These are phyloP conservation scores for Prietella phreatophila DNA, from an alignment of 2,113 vertebrate species.

Conservation along the genomic window DNA sequence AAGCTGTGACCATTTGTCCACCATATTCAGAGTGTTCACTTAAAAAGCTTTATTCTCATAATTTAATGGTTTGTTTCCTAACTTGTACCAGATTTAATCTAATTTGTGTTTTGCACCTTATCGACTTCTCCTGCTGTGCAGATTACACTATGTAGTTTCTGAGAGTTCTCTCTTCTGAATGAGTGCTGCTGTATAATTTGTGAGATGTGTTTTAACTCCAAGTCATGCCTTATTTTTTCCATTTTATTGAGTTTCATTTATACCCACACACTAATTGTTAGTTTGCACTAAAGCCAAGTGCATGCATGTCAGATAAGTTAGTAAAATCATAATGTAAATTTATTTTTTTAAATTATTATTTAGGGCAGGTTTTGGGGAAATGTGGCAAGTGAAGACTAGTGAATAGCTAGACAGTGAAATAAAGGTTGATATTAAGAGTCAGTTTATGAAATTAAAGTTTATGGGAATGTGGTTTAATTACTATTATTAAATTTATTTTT, in stretches of 20 bases:
- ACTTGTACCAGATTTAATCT: not conserved
- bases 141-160: not conserved
- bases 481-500: not conserved
- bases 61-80: not conserved
- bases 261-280: not conserved
- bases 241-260: not conserved
- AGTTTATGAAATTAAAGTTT: not conserved
- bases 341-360: not conserved
- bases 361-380: not conserved
- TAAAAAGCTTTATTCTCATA: not conserved
- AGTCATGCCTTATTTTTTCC: not conserved
- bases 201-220: not conserved
- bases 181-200: not conserved
- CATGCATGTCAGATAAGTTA: not conserved
- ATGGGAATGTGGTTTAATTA: not conserved
- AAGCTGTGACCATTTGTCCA: not conserved
- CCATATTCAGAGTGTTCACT: not conserved
- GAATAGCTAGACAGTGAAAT: not conserved
- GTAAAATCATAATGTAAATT: not conserved
- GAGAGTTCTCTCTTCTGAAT: not conserved
- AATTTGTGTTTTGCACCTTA: not conserved
- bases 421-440: not conserved
- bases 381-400: not conserved
- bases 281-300: not conserved
- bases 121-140: not conserved